Evolutionary conservation across 2,113 vertebrate genomes (phyloP).

Genomic region (Myiopsitta monachus): DNA sequence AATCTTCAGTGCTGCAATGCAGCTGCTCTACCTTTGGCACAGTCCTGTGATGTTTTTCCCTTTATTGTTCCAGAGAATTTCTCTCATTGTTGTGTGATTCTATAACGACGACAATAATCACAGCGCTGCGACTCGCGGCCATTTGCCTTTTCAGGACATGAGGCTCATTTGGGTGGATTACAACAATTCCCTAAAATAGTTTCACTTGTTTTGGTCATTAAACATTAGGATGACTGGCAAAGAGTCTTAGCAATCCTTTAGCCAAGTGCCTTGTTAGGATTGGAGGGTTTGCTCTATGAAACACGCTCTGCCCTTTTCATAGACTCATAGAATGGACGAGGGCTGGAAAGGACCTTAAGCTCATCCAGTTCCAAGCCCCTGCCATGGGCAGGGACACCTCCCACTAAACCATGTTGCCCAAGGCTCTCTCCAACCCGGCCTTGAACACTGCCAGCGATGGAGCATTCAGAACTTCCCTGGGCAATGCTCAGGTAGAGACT

Average conservation of each 20-base stretch:
- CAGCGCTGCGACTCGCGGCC: background rate
- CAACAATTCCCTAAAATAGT: background rate
- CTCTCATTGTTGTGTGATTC: background rate
- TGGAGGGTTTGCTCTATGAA: rapidly evolving
- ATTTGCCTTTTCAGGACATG: background rate
- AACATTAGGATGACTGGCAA: background rate
- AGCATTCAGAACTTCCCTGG: background rate
- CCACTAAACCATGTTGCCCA: background rate
- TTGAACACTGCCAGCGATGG: background rate
- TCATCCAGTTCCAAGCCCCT: background rate
- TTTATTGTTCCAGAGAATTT: background rate
- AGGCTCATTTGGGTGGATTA: background rate
- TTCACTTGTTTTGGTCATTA: background rate
- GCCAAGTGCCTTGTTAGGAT: background rate
- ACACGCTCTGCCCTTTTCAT: background rate
- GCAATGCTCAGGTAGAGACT: background rate
- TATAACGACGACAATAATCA: background rate
- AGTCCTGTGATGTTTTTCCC: background rate
- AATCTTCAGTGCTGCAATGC: background rate
- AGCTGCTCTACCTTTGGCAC: conserved; percentile 6
- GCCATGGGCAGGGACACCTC: background rate
- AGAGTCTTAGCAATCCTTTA: background rate
- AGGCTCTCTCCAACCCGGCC: background rate
- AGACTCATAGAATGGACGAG: background rate
- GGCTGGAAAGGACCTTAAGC: background rate